Conservation (phyloP, 2,888 invertebrate genomes). For the Hoplodrina blanda region DNA sequence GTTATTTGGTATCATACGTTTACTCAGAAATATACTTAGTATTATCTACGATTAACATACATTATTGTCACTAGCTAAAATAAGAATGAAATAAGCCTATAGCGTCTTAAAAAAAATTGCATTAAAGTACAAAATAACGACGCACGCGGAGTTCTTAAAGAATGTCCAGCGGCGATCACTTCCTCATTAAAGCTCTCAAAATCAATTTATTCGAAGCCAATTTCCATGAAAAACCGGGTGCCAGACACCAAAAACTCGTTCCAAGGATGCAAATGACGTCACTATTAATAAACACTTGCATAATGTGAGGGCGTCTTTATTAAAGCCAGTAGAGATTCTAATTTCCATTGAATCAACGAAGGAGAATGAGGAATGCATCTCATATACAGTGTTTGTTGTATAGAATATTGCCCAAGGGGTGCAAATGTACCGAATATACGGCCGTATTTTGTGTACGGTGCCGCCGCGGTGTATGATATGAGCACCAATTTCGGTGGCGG, state of each 20-base stretch:
- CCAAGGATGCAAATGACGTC: conserved; percentile 70
- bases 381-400: conserved; percentile 64
- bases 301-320: conserved; percentile 72
- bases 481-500: conserved; percentile 48
- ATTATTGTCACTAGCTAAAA: no score
- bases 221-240: conserved; percentile 60
- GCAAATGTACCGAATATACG: conserved; percentile 59
- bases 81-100: no score
- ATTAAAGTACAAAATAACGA: neutral
- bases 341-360: conserved; percentile 84
- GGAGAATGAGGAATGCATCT: conserved; percentile 79
- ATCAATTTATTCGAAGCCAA: conserved; percentile 60
- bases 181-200: conserved; percentile 53
- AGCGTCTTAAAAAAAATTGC: neutral
- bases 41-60: no score
- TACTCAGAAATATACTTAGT: no score
- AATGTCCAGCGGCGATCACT: conserved; percentile 3
- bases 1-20: no score
- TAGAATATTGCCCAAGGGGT: conserved; percentile 53
- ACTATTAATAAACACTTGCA: conserved; percentile 73
- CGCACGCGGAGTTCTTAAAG: conserved; percentile 5
- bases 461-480: conserved; percentile 33
- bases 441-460: conserved; percentile 51
- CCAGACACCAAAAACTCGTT: conserved; percentile 68
- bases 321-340: conserved; percentile 77